Percentiles rank a stretch among this genome's conserved stretches.
phyloP scores from a whole-genome alignment of 64 coral and sea anemone genomes.

The Pocillopora damicornis region DNA sequence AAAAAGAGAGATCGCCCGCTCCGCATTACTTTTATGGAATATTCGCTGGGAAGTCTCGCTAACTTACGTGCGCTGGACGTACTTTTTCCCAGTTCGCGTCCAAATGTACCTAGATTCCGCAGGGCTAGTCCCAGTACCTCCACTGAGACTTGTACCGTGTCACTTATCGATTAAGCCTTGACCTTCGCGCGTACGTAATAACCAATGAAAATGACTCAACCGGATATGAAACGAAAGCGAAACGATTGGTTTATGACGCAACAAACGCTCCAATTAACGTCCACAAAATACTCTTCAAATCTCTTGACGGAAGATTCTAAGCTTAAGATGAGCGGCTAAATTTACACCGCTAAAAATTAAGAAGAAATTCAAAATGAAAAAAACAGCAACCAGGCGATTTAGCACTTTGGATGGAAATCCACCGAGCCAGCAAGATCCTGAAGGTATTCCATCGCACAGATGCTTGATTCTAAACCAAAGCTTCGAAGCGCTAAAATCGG shows the following conservation, averaged over 20 bases:
- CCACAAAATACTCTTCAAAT: background rate
- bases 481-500: conserved; percentile 56
- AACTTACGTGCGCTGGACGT: too few species aligned
- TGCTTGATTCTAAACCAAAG: conserved; percentile 48
- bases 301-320: background rate
- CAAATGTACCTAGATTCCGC: too few species aligned
- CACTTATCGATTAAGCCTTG: too few species aligned
- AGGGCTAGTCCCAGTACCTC: too few species aligned
- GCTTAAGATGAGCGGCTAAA: background rate
- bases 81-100: too few species aligned
- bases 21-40: too few species aligned
- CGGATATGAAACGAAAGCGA: background rate
- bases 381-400: background rate
- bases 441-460: conserved; percentile 42
- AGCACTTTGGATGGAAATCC: background rate
- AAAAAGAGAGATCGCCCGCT: too few species aligned
- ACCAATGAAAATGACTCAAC: too few species aligned
- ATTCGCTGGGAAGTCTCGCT: too few species aligned
- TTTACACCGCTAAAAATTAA: background rate
- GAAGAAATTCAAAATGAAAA: conserved; percentile 5
- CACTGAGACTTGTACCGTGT: too few species aligned
- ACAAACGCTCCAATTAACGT: conserved; percentile 8
- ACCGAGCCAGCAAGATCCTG: conserved; percentile 21
- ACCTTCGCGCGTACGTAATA: too few species aligned
- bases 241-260: background rate